Evolutionary conservation across 2,888 invertebrate genomes (phyloP), one percentile per base, ranked within the genome.

Genomic region (Empis stercorea): DNA sequence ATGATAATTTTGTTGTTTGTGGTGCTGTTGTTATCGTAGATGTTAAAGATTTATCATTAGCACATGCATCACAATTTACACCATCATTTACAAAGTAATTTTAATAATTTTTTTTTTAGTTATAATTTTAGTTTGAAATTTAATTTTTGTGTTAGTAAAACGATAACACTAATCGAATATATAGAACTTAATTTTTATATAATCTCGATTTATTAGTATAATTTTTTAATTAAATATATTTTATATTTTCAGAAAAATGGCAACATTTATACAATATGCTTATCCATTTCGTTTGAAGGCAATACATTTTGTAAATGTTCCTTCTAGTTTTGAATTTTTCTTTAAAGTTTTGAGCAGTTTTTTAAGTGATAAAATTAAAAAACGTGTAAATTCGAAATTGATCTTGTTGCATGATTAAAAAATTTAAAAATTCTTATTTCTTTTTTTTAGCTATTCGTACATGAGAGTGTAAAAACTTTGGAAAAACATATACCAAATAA

Each of bases 211-310:
- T 27, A 27, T 7, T 14, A 16, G 2, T 36, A 10, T n/a, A 36
- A 36, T 3, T 36, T 7, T 15, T 10, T 9, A 10, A 2, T 36
- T 9, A 15, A 17, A 11, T 20, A 17, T 13, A 38, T 38, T 39
- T 39, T n/a, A 4, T 38, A 16, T 48, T 43, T 41, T 11, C 10
- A 53, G 52, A 41, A 54, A 54, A 51, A 49, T 51, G 39, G 44
- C 52, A 14, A 44, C 48, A 14, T 32, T 46, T 10, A 46, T 50
- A 10, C 63, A 79, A 75, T 76, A 78, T 48, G 76, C 74, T 2
- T 68, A 72, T 47, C 80, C 80, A 2, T 56, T 74, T 32, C 70
- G 79, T 45, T 72, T 75, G 57, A 79, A 79, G 61, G 76, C 73
- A 7, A 59, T 72, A 20, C 75, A 79, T 57, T 75, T 74, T 50